These are phyloP conservation scores for Agrotis puta DNA, from an alignment of 2,888 invertebrate species.

Conservation along the genomic window DNA sequence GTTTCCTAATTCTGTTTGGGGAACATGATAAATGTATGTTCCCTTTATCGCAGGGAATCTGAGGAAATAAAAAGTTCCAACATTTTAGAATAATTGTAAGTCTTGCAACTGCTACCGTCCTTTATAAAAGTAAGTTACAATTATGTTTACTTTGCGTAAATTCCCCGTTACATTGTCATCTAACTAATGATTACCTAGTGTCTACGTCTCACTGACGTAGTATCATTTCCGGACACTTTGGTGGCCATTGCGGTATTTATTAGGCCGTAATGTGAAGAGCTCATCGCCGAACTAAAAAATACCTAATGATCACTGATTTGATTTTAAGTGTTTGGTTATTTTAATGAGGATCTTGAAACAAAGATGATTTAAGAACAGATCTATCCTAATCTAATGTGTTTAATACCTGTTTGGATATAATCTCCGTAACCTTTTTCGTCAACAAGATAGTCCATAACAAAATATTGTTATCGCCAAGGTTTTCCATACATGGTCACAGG, in stretches of 20 bases:
- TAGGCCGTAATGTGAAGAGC: background rate
- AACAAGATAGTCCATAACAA: conserved; percentile 5
- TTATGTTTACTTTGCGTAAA: conserved; percentile 19
- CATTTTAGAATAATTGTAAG: background rate
- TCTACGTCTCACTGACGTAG: conserved; percentile 17
- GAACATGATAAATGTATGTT: background rate
- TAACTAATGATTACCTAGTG: conserved; percentile 1
- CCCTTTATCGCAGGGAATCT: background rate
- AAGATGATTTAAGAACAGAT: background rate
- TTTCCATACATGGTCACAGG: background rate
- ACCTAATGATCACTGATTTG: background rate
- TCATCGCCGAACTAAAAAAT: conserved; percentile 4
- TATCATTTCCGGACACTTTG: background rate
- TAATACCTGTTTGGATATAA: background rate
- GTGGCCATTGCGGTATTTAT: background rate
- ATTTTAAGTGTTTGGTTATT: background rate
- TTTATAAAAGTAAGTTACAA: conserved; percentile 19
- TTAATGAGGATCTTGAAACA: background rate
- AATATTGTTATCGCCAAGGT: conserved; percentile 14
- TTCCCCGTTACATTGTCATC: conserved; percentile 10
- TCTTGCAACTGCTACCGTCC: background rate
- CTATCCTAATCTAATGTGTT: background rate
- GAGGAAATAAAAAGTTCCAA: background rate
- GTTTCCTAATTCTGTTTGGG: no score
- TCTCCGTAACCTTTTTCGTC: background rate